These are phyloP conservation scores for Portunus trituberculatus DNA, from an alignment of 1,140 invertebrate species.

Conservation along the genomic window DNA sequence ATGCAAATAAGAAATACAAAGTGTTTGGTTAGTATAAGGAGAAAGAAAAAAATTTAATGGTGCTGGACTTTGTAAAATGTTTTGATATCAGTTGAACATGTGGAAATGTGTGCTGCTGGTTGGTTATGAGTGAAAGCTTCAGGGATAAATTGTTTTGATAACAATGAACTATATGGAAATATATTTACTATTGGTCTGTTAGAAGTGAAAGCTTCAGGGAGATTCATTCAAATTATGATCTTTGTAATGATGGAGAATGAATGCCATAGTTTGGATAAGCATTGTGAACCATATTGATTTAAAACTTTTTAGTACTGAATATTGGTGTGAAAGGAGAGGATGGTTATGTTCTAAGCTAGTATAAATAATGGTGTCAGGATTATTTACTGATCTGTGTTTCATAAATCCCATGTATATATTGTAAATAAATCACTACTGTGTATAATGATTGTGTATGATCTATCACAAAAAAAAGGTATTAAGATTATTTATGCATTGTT, in stretches of 20 bases:
- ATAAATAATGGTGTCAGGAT: not conserved
- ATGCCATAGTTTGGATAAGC: not conserved
- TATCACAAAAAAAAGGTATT: not conserved
- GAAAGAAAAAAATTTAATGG: not conserved
- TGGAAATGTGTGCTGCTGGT: not conserved
- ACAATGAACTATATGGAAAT: too few relatives aligned
- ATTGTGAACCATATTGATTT: not conserved
- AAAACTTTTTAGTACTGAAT: not conserved
- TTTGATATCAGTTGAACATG: not conserved
- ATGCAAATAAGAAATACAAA: not conserved
- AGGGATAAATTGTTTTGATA: not conserved
- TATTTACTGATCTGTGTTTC: slow-evolving; percentile 14
- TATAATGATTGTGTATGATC: not conserved
- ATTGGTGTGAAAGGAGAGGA: not conserved
- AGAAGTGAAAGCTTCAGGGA: not conserved
- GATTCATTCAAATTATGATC: not conserved
- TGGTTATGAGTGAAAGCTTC: not conserved
- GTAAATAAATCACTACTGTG: not conserved
- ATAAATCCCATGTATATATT: slow-evolving; percentile 15
- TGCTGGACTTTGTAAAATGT: slow-evolving; percentile 2
- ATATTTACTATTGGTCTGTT: too few relatives aligned
- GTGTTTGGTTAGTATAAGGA: not conserved
- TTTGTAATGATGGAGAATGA: too few relatives aligned
- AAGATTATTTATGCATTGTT: too few relatives aligned
- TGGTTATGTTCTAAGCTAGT: not conserved